Percentiles rank a stretch among this genome's conserved stretches.
Conservation (phyloP, 2,797 vertebrate species). For the Mormyrus proboscirostris region DNA sequence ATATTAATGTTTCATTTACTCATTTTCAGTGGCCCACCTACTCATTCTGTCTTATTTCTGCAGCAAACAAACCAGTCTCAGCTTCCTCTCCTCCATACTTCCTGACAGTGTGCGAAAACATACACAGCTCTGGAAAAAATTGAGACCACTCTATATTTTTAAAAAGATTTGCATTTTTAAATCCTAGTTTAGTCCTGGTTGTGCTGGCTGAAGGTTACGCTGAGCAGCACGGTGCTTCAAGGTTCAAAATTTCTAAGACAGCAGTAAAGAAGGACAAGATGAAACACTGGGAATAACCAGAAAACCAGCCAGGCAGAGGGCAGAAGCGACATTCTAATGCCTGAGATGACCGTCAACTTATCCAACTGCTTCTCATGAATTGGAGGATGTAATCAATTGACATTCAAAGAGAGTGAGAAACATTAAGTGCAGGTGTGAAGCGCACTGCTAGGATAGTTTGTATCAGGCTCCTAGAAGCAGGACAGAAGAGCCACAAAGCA, state of each 20-base stretch:
- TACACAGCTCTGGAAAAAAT: neutral
- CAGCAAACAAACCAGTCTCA: neutral
- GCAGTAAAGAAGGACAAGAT: neutral
- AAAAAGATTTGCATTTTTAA: neutral
- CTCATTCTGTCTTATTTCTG: too few relatives aligned
- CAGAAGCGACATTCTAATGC: neutral
- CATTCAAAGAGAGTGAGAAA: neutral
- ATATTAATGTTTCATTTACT: too few relatives aligned
- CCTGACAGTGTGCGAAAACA: neutral
- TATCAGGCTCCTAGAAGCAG: neutral
- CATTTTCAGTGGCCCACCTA: too few relatives aligned
- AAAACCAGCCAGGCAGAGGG: neutral
- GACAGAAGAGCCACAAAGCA: too few relatives aligned
- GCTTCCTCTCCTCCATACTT: neutral
- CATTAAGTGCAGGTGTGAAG: neutral
- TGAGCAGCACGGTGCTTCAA: neutral
- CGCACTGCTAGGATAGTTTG: neutral
- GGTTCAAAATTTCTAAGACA: neutral
- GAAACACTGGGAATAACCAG: neutral
- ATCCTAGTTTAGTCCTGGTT: neutral
- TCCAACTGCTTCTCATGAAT: neutral
- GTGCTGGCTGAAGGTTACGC: neutral
- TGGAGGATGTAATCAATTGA: neutral
- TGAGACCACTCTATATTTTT: neutral
- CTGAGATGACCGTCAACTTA: neutral